phyloP scores from a whole-genome alignment of 2,113 vertebrate genomes.

The Ceyx cyanopectus region DNA sequence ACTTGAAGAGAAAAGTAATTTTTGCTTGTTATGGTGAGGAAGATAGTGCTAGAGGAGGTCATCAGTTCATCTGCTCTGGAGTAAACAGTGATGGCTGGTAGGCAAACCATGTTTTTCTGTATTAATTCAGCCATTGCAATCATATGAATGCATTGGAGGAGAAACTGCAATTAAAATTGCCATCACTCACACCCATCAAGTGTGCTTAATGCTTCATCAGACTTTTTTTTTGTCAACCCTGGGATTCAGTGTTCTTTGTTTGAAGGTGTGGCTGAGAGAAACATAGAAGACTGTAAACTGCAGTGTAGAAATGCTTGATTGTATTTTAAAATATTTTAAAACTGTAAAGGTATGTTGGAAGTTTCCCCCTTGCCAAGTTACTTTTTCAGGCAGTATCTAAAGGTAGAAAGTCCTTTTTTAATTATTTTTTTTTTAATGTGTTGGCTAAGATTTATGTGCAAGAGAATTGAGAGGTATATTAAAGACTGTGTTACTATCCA shows the following conservation, averaged over 20 bases:
- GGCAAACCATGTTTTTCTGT: conserved; percentile 65
- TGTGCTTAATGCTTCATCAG: conserved; percentile 49
- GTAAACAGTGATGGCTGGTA: conserved; percentile 37
- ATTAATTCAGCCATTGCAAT: conserved; percentile 32
- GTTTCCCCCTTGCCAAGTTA: neutral
- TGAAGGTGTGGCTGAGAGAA: conserved; percentile 6
- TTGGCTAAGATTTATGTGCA: conserved; percentile 14
- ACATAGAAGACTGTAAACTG: neutral
- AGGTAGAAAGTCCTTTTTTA: neutral
- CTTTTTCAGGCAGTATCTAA: neutral
- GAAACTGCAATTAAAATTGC: conserved; percentile 71
- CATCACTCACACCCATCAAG: conserved; percentile 59
- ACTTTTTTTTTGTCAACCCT: neutral
- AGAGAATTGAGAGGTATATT: conserved; percentile 37
- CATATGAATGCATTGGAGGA: conserved; percentile 42
- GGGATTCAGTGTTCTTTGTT: conserved; percentile 23
- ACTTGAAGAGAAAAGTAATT: neutral
- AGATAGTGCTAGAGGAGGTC: neutral
- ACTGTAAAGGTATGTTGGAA: neutral
- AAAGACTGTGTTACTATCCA: conserved; percentile 4
- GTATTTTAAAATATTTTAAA: conserved; percentile 1
- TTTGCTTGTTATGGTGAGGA: neutral
- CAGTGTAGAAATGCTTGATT: neutral
- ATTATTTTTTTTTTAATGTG: neutral
- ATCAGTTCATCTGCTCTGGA: neutral